phyloP scores from a whole-genome alignment of 2,888 invertebrate species.

The Plagodis dolabraria region DNA sequence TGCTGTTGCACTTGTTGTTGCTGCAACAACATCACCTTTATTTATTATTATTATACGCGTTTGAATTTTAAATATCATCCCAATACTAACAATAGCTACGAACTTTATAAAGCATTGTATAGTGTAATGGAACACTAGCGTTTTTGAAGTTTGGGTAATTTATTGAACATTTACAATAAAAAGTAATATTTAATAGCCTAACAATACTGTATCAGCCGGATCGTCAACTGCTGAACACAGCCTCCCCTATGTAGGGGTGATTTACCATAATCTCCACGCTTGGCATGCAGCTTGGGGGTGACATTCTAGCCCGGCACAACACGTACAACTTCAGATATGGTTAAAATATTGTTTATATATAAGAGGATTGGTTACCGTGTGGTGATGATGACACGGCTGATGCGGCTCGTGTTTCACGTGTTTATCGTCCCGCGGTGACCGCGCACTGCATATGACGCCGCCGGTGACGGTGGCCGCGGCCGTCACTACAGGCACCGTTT shows the following conservation, averaged over 20 bases:
- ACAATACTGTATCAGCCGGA: no score
- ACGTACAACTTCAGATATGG: no score
- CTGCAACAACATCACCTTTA: background rate
- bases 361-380: conserved; percentile 30
- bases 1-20: conserved; percentile 30
- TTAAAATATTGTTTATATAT: no score
- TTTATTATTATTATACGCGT: no score
- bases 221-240: no score
- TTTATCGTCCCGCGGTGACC: conserved; percentile 72
- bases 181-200: no score
- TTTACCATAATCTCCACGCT: no score
- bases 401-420: conserved; percentile 79
- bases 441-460: conserved; percentile 73
- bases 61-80: no score
- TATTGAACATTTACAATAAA: background rate
- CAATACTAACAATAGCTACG: no score
- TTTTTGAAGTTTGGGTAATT: background rate
- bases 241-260: no score
- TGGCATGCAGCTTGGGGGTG: no score
- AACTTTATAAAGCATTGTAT: background rate
- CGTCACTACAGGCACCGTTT: background rate
- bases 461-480: conserved; percentile 28
- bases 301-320: no score
- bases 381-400: conserved; percentile 51
- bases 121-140: background rate